Evolutionary conservation across 2,888 invertebrate genomes (phyloP).

Genomic region (Julus scanicus): DNA sequence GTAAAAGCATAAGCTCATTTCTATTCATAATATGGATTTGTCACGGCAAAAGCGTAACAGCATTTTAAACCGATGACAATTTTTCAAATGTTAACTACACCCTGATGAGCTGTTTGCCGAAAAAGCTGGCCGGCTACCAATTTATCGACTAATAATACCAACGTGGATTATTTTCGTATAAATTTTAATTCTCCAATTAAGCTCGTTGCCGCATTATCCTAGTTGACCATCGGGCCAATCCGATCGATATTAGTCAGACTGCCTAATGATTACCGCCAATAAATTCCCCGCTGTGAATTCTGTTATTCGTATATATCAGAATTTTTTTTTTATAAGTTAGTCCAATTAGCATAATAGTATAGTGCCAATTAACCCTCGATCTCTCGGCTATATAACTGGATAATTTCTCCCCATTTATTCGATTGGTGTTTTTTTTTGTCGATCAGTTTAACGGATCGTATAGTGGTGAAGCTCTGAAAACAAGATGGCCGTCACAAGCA

Average conservation of each 20-base stretch:
- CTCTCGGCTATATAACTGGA: neutral
- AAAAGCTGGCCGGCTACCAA: neutral
- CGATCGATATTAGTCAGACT: neutral
- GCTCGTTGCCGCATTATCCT: slow-evolving; percentile 5
- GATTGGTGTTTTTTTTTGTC: neutral
- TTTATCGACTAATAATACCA: neutral
- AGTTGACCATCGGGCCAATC: slow-evolving; percentile 11
- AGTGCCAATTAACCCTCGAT: neutral
- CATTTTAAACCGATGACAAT: neutral
- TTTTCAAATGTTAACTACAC: neutral
- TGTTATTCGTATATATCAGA: neutral
- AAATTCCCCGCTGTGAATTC: neutral
- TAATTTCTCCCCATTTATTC: neutral
- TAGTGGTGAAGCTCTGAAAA: neutral
- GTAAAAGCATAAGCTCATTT: neutral
- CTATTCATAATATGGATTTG: neutral
- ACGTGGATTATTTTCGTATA: neutral
- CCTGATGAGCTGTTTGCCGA: neutral
- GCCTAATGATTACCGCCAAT: slow-evolving; percentile 30
- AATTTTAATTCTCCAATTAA: slow-evolving; percentile 45
- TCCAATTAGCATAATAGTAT: neutral
- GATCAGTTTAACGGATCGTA: neutral
- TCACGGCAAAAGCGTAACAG: too few relatives aligned
- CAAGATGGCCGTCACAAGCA: slow-evolving; percentile 15
- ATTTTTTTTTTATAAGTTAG: neutral